phyloP scores from a whole-genome alignment of 2,113 vertebrate species.

The Menura novaehollandiae region DNA sequence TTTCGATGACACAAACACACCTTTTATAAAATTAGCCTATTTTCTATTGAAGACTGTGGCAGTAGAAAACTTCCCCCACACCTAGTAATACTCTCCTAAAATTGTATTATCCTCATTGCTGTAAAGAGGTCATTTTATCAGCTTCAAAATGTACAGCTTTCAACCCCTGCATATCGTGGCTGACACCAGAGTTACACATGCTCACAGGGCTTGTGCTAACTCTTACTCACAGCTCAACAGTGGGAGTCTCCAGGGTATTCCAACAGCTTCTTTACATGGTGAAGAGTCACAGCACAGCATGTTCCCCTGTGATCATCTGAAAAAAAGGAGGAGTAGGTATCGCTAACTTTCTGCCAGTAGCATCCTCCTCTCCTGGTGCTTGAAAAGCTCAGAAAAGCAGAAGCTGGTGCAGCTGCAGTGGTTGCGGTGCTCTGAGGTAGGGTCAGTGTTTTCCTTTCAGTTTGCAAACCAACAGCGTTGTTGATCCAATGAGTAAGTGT shows the following conservation, averaged over 20 bases:
- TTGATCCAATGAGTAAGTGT: not conserved
- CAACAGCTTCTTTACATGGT: not conserved
- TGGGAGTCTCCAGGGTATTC: not conserved
- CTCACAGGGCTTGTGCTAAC: not conserved
- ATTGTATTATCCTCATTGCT: not conserved
- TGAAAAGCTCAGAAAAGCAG: not conserved
- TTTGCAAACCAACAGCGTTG: not conserved
- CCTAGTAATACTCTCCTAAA: not conserved
- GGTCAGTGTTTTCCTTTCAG: not conserved
- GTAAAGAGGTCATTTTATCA: not conserved
- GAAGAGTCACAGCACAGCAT: not conserved
- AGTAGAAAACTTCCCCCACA: not conserved
- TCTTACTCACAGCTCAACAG: not conserved
- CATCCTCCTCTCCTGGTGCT: not conserved
- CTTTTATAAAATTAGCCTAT: not conserved
- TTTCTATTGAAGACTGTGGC: not conserved
- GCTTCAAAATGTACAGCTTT: not conserved
- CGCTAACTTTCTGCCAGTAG: not conserved
- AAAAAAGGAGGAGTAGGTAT: not conserved
- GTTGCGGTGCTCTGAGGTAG: not conserved
- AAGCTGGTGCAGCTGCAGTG: not conserved
- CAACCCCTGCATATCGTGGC: not conserved
- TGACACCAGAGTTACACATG: not conserved
- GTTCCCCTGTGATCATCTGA: not conserved
- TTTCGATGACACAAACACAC: not conserved